These are phyloP conservation scores for Aplodontia rufa DNA, from an alignment of 2,113 vertebrate species.

Conservation along the genomic window DNA sequence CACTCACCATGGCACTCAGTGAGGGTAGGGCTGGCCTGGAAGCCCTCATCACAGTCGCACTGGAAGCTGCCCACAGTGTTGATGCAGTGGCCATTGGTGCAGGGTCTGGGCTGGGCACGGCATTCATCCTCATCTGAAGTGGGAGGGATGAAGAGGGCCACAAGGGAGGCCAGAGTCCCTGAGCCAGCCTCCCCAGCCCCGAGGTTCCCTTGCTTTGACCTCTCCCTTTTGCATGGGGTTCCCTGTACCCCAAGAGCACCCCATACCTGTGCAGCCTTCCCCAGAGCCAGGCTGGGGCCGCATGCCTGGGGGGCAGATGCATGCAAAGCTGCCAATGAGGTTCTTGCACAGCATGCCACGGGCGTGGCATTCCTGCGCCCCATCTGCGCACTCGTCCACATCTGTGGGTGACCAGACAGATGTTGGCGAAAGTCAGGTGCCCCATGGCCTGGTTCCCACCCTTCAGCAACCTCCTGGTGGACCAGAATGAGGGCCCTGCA, in stretches of 20 bases:
- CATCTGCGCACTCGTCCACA: conserved; percentile 92
- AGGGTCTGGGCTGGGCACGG: conserved; percentile 90
- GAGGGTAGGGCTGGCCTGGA: conserved; percentile 89
- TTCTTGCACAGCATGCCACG: conserved; percentile 96
- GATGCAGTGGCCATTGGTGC: conserved; percentile 92
- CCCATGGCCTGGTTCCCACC: neutral
- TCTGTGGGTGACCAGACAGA: conserved; percentile 81
- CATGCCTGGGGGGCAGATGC: conserved; percentile 93
- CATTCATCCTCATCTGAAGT: conserved; percentile 94
- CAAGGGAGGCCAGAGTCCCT: neutral
- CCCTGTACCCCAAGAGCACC: neutral
- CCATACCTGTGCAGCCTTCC: conserved; percentile 94
- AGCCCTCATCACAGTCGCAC: conserved; percentile 94
- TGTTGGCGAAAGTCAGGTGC: neutral
- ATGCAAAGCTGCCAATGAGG: conserved; percentile 94
- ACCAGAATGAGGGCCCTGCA: neutral
- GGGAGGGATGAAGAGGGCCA: neutral
- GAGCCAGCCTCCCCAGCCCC: neutral
- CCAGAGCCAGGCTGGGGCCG: conserved; percentile 87
- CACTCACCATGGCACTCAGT: conserved; percentile 93
- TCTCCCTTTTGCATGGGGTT: neutral
- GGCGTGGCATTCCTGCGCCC: conserved; percentile 91
- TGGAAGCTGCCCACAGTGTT: conserved; percentile 94
- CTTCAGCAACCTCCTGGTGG: neutral
- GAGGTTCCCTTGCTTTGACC: no score